A percentile compares a stretch with the other conserved stretches of the same genome.
Conservation (phyloP, 2,888 invertebrate genomes). For the Sesamia inferens region DNA sequence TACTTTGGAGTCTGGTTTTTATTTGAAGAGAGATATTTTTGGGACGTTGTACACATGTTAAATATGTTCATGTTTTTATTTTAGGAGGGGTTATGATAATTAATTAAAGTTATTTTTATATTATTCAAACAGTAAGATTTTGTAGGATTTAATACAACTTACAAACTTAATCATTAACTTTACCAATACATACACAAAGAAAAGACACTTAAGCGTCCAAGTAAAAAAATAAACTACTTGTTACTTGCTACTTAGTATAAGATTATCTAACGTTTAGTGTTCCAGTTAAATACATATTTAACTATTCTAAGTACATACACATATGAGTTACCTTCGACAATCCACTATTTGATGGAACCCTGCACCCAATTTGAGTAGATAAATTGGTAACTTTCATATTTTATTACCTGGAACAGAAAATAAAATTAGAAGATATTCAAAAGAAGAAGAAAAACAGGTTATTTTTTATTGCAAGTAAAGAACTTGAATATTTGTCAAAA, state of each 20-base stretch:
- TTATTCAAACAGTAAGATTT: background rate
- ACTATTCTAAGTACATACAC: background rate
- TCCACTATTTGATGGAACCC: no score
- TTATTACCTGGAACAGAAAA: conserved; percentile 32
- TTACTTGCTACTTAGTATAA: background rate
- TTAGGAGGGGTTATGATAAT: background rate
- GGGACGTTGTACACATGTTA: no score
- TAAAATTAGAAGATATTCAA: background rate
- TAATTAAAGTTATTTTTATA: no score
- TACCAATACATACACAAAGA: background rate
- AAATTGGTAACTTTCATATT: background rate
- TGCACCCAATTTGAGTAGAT: background rate
- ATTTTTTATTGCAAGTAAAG: background rate
- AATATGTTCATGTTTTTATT: conserved; percentile 1
- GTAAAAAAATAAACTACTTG: background rate
- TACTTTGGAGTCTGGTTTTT: no score
- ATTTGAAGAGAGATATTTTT: no score
- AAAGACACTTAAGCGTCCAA: background rate
- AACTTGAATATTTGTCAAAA: background rate
- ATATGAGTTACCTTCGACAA: background rate
- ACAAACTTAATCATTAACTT: background rate
- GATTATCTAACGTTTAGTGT: background rate
- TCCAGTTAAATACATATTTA: background rate
- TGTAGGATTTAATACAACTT: background rate
- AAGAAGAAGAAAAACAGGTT: no score